These are phyloP conservation scores for Calameuta filiformis DNA, from an alignment of 2,888 invertebrate species.

Conservation along the genomic window DNA sequence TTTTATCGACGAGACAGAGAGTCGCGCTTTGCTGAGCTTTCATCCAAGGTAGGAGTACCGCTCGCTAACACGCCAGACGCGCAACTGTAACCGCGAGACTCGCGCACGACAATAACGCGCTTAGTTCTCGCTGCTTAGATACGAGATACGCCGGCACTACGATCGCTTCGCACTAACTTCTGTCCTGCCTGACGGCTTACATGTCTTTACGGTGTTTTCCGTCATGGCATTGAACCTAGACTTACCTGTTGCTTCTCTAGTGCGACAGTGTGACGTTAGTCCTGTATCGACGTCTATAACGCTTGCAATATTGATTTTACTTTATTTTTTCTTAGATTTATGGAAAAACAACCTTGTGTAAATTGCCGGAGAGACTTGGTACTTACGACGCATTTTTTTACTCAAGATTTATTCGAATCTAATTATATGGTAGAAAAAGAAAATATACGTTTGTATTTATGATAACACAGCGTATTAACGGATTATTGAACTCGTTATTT, in stretches of 20 bases:
- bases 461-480: background rate
- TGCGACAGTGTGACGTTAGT: background rate
- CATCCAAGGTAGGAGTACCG: slow-evolving; percentile 8
- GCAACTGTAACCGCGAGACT: slow-evolving; percentile 39
- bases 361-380: background rate
- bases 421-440: background rate
- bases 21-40: background rate
- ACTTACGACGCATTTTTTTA: background rate
- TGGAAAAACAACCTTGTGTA: background rate
- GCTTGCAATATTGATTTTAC: background rate
- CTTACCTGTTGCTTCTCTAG: background rate
- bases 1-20: background rate
- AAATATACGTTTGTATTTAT: background rate
- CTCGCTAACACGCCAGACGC: slow-evolving; percentile 31
- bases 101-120: slow-evolving; percentile 39
- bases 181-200: background rate
- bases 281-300: background rate
- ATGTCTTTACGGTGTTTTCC: background rate
- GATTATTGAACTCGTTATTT: background rate
- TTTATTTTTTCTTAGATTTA: background rate
- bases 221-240: background rate
- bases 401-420: background rate
- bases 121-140: slow-evolving; percentile 18
- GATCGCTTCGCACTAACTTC: background rate
- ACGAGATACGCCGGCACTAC: slow-evolving; percentile 1